Conservation (phyloP, 2,888 invertebrate genomes). For the Aspidiotus destructor region DNA sequence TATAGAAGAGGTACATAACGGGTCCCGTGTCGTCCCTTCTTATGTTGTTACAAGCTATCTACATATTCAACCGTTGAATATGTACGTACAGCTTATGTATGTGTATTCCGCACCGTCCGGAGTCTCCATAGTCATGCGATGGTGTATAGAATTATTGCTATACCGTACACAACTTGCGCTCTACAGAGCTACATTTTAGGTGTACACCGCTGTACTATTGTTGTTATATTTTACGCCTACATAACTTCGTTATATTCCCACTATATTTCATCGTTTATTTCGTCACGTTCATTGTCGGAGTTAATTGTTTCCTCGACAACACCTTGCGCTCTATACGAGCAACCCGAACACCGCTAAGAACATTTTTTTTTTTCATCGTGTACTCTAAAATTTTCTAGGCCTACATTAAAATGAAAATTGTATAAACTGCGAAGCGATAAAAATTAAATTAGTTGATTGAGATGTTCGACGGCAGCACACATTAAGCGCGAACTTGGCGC, state of each 20-base stretch:
- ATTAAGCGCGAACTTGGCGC: no score
- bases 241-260: conserved; percentile 32
- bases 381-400: background rate
- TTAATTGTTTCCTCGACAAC: conserved; percentile 27
- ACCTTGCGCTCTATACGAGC: background rate
- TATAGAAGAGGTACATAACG: conserved; percentile 5
- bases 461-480: no score
- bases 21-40: conserved; percentile 21
- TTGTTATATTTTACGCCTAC: conserved; percentile 29
- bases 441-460: no score
- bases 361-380: conserved; percentile 1
- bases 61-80: conserved; percentile 8
- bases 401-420: no score
- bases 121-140: no score
- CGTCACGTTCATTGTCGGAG: conserved; percentile 32
- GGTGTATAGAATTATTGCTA: no score
- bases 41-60: background rate
- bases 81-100: no score
- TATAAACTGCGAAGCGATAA: no score
- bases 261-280: conserved; percentile 31
- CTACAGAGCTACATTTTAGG: no score
- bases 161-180: no score
- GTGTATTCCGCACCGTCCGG: no score
- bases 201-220: conserved; percentile 17
- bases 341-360: background rate